Evolutionary conservation across 92 coral and sea anemone genomes (phyloP).

Genomic region (Hydrozoanthus gracilis): DNA sequence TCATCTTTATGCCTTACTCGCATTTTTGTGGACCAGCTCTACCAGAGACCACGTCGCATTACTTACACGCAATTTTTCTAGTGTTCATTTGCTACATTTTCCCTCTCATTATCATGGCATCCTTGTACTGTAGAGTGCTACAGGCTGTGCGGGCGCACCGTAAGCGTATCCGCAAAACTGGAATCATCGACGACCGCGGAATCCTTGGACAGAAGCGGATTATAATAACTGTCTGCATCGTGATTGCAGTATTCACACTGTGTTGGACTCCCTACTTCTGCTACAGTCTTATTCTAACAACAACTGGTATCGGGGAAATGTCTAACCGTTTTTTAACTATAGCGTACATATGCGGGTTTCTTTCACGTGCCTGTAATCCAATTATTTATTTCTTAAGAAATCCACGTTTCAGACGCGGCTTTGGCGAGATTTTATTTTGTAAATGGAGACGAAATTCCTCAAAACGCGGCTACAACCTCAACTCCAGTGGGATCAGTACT

Average conservation of each 20-base stretch:
- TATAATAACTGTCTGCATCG: constrained; percentile 68
- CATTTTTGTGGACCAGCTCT: constrained; percentile 58
- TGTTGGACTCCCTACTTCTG: constrained; percentile 82
- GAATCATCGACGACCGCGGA: constrained; percentile 83
- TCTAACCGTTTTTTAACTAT: constrained; percentile 54
- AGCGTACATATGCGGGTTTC: constrained; percentile 74
- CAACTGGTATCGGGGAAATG: constrained; percentile 18
- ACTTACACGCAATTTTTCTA: constrained; percentile 55
- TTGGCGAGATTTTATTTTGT: constrained; percentile 68
- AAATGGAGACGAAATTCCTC: constrained; percentile 53
- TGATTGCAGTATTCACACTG: constrained; percentile 57
- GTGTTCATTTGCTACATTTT: constrained; percentile 50
- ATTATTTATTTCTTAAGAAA: constrained; percentile 68
- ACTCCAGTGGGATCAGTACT: constrained; percentile 23
- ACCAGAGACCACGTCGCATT: constrained; percentile 42
- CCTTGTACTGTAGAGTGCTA: constrained; percentile 62
- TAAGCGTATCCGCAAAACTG: constrained; percentile 71
- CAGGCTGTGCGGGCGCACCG: constrained; percentile 62
- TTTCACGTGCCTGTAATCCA: constrained; percentile 69
- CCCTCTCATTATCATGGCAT: constrained; percentile 56
- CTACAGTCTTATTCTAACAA: constrained; percentile 52
- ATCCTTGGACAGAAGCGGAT: constrained; percentile 76
- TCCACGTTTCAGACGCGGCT: constrained; percentile 84
- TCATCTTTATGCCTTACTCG: constrained; percentile 50
- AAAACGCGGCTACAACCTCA: constrained; percentile 5